Evolutionary conservation across 2,113 vertebrate species (phyloP).

Genomic region (Boulengeromyrus knoepffleri): DNA sequence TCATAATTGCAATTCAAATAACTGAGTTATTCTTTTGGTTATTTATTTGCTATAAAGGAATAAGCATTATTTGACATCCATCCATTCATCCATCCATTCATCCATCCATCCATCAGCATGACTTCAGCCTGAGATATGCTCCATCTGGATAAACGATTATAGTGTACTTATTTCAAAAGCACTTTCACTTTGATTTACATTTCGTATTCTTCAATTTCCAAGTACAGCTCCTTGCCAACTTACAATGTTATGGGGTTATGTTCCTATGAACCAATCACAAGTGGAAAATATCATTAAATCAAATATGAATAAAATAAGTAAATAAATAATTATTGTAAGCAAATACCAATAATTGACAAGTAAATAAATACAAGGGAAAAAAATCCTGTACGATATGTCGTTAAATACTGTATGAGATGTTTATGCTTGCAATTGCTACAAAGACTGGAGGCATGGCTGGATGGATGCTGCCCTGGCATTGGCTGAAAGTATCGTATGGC

Average conservation of each 20-base stretch:
- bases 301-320: not conserved
- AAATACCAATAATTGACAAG: not conserved
- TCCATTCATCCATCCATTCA: not conserved
- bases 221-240: not conserved
- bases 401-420: not conserved
- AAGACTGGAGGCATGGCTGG: not conserved
- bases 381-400: not conserved
- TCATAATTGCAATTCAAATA: not conserved
- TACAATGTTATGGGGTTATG: not conserved
- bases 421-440: not conserved
- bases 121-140: not conserved
- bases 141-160: not conserved
- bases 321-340: not conserved
- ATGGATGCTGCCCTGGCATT: not conserved
- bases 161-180: not conserved
- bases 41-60: not conserved
- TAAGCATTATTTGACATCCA: not conserved
- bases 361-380: not conserved
- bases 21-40: not conserved
- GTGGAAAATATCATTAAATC: not conserved
- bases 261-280: not conserved
- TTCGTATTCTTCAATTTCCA: not conserved
- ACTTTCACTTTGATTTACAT: not conserved
- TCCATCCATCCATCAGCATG: not conserved
- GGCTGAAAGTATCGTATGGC: not conserved